Evolutionary conservation across 35 echinoderm and acorn worm species (phyloP).

Genomic region (Apostichopus californicus): DNA sequence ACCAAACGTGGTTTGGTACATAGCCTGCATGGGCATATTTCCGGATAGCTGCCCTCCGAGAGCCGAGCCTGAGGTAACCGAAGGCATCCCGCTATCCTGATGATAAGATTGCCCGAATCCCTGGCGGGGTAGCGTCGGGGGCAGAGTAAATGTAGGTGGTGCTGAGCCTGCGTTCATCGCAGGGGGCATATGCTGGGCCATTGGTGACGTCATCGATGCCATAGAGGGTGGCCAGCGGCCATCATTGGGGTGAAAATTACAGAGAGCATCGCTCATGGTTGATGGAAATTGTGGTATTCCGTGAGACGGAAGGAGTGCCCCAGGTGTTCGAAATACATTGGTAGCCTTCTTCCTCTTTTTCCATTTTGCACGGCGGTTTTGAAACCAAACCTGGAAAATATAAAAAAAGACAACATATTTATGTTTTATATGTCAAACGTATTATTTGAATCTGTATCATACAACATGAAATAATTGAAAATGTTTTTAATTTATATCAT

Average conservation of each 20-base stretch:
- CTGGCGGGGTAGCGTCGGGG: conserved; percentile 92
- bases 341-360: conserved; percentile 99
- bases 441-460: no score
- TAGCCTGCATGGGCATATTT: conserved; percentile 89
- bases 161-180: conserved; percentile 72
- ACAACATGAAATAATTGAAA: no score
- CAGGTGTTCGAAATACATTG: conserved; percentile 97
- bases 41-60: conserved; percentile 71
- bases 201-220: conserved; percentile 71
- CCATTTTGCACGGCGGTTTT: conserved; percentile 99
- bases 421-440: not conserved
- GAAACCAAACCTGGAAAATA: conserved; percentile 91
- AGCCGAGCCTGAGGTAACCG: conserved; percentile 48
- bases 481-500: not conserved
- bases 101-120: conserved; percentile 80
- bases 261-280: conserved; percentile 95
- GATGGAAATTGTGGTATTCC: conserved; percentile 97
- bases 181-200: conserved; percentile 69
- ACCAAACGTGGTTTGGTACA: conserved; percentile 90
- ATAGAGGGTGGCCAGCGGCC: conserved; percentile 78
- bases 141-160: conserved; percentile 75
- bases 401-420: not conserved
- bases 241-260: conserved; percentile 92
- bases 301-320: conserved; percentile 94
- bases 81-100: conserved; percentile 60